Evolutionary conservation across 2,888 invertebrate species (phyloP), one percentile per base, ranked within the genome.

Genomic region (Phania funesta): DNA sequence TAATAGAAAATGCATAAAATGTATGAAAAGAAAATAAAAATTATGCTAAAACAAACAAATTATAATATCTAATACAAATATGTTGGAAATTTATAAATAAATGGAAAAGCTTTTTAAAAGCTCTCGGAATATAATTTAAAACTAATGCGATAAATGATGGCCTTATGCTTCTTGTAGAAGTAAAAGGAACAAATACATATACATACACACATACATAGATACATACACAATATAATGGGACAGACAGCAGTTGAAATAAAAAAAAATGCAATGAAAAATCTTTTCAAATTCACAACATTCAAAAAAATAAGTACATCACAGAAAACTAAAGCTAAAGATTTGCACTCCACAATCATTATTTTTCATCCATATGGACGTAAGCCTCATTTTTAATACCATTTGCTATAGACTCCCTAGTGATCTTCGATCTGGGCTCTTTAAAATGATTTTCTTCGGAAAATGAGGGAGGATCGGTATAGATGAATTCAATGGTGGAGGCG

Each of bases 331-430:
- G 38, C 56, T 52, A 62, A 13, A n/a, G 20, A 20, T 56, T 24
- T 11, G 29, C 1, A 11, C 38, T n/a, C n/a, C n/a, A 16, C 16
- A 9, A 3, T 32, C 7, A 54, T 26, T 62, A 58, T 38, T 79
- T 79, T 44, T 79, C 78, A 26, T 79, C 71, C 41, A 65, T 44
- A 22, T 44, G 29, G 11, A 65, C 75, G 50, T 81, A 86, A 26
- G 85, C 86, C 26, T 84, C 84, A 67, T 86, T 86, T 8, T 54
- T 22, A 46, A 83, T 70, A 18, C 85, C 85, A 67, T 83, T 83
- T 13, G 22, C 11, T 60, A 41, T n/a, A 0, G 67, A 4, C 11
- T 84, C 80, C 58, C 56, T 83, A 38, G 65, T 41, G 6, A 62
- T 6, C 8, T 67, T 65, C 20, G 80, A 75, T 70, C 68, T 58